A percentile compares a stretch with the other conserved stretches of the same genome.
phyloP scores from a whole-genome alignment of 2,113 vertebrate species.

The Geothlypis trichas region DNA sequence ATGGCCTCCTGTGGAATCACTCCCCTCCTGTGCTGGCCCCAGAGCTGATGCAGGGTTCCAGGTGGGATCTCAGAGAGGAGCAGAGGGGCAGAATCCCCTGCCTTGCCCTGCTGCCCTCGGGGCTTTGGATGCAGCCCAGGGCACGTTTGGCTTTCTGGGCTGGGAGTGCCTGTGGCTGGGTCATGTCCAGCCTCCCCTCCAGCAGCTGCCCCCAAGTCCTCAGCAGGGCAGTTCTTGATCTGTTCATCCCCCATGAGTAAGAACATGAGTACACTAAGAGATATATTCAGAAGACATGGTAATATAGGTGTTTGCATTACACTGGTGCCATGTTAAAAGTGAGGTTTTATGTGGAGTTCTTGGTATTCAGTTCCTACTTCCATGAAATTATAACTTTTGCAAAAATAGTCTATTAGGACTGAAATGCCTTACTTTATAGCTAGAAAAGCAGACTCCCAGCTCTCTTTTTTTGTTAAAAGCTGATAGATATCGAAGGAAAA shows the following conservation, averaged over 20 bases:
- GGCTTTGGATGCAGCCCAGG: background rate
- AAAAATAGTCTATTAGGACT: background rate
- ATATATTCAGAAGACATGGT: background rate
- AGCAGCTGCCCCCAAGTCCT: background rate
- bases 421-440: background rate
- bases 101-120: background rate
- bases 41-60: background rate
- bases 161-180: background rate
- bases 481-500: background rate
- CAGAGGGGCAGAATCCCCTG: background rate
- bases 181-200: background rate
- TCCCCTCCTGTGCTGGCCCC: background rate
- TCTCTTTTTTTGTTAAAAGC: background rate
- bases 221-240: background rate
- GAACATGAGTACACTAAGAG: background rate
- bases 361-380: background rate
- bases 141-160: background rate
- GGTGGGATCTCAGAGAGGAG: background rate
- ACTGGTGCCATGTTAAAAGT: background rate
- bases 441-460: background rate
- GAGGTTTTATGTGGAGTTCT: background rate
- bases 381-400: background rate
- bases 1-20: background rate
- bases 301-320: background rate
- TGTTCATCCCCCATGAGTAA: background rate